Percentiles rank a stretch among this genome's conserved stretches.
Conservation (phyloP, 2,797 vertebrate genomes). For the Rhinichthys osculus region DNA sequence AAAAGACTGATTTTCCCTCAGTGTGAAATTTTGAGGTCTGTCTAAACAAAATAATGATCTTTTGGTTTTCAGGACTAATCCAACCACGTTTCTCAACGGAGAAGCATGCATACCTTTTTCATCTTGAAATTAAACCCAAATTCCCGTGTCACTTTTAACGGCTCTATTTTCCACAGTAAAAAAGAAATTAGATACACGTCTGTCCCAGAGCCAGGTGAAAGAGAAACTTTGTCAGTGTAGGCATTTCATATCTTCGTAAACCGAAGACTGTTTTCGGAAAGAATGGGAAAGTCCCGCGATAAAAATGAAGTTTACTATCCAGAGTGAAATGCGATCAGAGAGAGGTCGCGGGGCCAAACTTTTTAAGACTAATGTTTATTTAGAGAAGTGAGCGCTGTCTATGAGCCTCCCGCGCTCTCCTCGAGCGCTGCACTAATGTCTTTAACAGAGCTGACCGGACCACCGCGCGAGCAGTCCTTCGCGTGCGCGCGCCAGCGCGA, state of each 20-base stretch:
- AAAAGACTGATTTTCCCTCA: conserved; percentile 13
- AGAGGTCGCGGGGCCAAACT: conserved; percentile 94
- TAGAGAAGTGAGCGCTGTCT: conserved; percentile 97
- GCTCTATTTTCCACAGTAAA: conserved; percentile 58
- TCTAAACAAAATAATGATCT: conserved; percentile 48
- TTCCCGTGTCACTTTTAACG: conserved; percentile 57
- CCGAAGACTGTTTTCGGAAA: conserved; percentile 76
- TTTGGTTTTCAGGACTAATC: conserved; percentile 44
- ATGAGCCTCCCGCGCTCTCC: conserved; percentile 85
- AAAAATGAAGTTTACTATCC: conserved; percentile 81
- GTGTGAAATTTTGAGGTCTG: conserved; percentile 37
- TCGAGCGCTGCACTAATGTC: conserved; percentile 87
- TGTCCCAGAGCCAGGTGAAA: conserved; percentile 65
- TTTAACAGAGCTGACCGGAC: conserved; percentile 83
- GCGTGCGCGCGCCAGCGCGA: not conserved
- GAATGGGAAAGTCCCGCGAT: conserved; percentile 72
- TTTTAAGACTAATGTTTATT: conserved; percentile 99
- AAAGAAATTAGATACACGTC: conserved; percentile 54
- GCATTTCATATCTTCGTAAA: conserved; percentile 71
- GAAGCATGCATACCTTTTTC: conserved; percentile 46
- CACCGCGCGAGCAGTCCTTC: conserved; percentile 66
- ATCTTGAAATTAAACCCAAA: conserved; percentile 53
- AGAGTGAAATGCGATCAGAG: conserved; percentile 89
- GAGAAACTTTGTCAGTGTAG: conserved; percentile 73
- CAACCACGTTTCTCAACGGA: conserved; percentile 45